A percentile compares a stretch with the other conserved stretches of the same genome.
Evolutionary conservation across 2,113 vertebrate species (phyloP).

Genomic region (Morone saxatilis): DNA sequence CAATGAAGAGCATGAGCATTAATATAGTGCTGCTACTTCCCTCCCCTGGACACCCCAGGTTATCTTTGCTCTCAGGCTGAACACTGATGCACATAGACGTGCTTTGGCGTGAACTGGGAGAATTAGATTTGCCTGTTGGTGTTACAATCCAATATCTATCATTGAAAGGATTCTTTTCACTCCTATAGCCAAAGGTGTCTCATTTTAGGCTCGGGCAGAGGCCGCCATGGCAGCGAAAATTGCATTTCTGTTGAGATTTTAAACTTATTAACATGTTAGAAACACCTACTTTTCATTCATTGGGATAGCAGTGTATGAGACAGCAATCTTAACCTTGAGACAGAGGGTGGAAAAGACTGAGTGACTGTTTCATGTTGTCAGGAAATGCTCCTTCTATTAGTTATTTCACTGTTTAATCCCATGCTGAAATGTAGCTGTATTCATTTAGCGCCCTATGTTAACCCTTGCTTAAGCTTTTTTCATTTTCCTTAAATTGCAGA

Average conservation of each 20-base stretch:
- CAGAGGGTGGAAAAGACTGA: conserved; percentile 14
- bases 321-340: conserved; percentile 38
- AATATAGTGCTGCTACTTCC: conserved; percentile 66
- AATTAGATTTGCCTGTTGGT: conserved; percentile 80
- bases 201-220: conserved; percentile 33
- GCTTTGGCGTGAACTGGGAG: conserved; percentile 60
- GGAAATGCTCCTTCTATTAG: conserved; percentile 39
- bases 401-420: conserved; percentile 40
- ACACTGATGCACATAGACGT: conserved; percentile 63
- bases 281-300: conserved; percentile 24
- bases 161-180: conserved; percentile 70
- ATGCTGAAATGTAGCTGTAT: conserved; percentile 30
- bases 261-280: conserved; percentile 38
- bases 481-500: neutral
- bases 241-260: conserved; percentile 42
- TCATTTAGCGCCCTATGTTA: conserved; percentile 8
- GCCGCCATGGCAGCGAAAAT: neutral
- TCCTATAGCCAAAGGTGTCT: conserved; percentile 56
- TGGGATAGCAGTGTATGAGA: neutral
- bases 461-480: conserved; percentile 17
- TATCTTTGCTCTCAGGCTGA: conserved; percentile 53
- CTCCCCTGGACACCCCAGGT: conserved; percentile 58
- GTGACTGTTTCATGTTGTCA: conserved; percentile 21
- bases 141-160: conserved; percentile 76
- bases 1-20: conserved; percentile 76